Evolutionary conservation across 2,797 vertebrate species (phyloP).

Genomic region (Leptodactylus fallax): DNA sequence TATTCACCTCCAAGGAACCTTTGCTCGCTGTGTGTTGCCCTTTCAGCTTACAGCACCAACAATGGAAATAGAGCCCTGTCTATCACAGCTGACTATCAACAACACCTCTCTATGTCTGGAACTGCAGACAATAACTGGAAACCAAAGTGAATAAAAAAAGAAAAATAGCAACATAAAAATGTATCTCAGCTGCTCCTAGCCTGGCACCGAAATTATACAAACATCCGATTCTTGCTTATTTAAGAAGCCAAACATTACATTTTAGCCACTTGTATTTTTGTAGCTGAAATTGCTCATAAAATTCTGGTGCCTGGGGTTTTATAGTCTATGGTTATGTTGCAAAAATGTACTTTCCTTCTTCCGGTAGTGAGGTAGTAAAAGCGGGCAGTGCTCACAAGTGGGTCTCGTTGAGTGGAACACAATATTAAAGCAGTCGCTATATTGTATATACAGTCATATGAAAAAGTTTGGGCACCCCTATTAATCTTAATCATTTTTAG

Average conservation of each 20-base stretch:
- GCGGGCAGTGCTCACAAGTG: neutral
- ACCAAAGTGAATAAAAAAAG: conserved; percentile 30
- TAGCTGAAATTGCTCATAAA: neutral
- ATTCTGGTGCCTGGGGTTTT: neutral
- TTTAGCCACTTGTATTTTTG: neutral
- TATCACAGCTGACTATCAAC: conserved; percentile 49
- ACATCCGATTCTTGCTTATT: conserved; percentile 11
- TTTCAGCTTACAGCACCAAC: neutral
- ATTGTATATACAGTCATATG: too few relatives aligned
- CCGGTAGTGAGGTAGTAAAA: neutral
- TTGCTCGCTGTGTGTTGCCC: conserved; percentile 56
- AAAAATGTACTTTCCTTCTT: neutral
- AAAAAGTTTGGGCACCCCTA: too few relatives aligned
- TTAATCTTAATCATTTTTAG: too few relatives aligned
- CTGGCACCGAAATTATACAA: conserved; percentile 18
- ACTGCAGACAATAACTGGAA: conserved; percentile 60
- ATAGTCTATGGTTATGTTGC: neutral
- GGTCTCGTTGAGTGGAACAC: too few relatives aligned
- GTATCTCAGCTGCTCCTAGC: neutral
- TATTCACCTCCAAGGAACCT: conserved; percentile 64
- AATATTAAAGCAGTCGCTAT: too few relatives aligned
- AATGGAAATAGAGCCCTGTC: conserved; percentile 44
- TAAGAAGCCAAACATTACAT: neutral
- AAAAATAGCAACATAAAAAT: conserved; percentile 52
- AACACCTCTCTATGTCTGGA: conserved; percentile 64